Evolutionary conservation across 2,888 invertebrate genomes (phyloP), one percentile per base, ranked within the genome.

Genomic region (Ectemnius lituratus): DNA sequence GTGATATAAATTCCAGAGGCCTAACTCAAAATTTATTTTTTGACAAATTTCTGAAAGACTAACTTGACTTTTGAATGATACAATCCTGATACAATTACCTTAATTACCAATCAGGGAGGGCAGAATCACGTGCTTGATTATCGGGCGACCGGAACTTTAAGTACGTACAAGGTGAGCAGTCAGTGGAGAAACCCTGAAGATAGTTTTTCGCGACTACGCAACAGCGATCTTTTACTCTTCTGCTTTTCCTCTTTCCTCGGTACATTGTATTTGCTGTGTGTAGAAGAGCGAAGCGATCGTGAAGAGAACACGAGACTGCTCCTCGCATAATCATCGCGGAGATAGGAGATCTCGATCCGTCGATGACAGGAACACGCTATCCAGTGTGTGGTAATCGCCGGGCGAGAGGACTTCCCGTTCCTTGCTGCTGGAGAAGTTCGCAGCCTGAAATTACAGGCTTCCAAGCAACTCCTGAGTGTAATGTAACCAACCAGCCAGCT

Each of bases 311-410:
- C 63, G 67, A 61, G 62, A 58, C 65, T 57, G 69, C 71, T 59
- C 59, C 66, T 63, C 70, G 62, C 83, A 85, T 85, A 88, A 88
- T 88, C 88, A 86, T 87, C 83, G 82, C 82, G 84, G 81, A 84
- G 88, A 88, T 88, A 88, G 80, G 80, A 82, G 85, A 88, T 87
- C 88, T 88, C 84, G 85, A 79, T 84, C 78, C 83, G 86, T 86
- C 88, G 88, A 88, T 88, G 88, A 88, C 86, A 87, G 86, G 87
- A 86, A 85, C 85, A 86, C 74, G 83, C 85, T 84, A 85, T 86
- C 80, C 85, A 68, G 49, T 61, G 14, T 52, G 62, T 73, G 79
- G 84, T 84, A 83, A 84, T 82, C 82, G 81, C 76, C 74, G 60
- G 37, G 37, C 63, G 73, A 64, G 67, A 62, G 68, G 62, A 76